Conservation (phyloP, 1,140 invertebrate genomes). For the Anoplolepis gracilipes region DNA sequence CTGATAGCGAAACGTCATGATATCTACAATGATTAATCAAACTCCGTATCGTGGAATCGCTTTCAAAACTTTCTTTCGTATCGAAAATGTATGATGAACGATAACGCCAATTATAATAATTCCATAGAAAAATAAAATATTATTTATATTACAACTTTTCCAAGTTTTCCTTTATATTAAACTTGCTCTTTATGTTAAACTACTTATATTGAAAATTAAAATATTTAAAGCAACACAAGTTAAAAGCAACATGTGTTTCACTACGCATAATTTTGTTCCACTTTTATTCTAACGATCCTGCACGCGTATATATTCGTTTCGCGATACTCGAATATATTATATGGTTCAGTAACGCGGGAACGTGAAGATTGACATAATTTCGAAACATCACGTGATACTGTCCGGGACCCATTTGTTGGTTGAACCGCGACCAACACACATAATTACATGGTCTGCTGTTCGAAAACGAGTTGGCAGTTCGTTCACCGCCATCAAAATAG, state of each 20-base stretch:
- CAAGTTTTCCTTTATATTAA: background rate
- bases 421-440: constrained; percentile 67
- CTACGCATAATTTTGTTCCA: background rate
- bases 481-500: constrained; percentile 40
- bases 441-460: constrained; percentile 68
- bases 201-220: background rate
- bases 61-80: constrained; percentile 2
- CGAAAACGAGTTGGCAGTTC: constrained; percentile 70
- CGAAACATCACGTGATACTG: constrained; percentile 52
- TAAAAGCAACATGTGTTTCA: constrained; percentile 3
- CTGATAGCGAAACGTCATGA: background rate
- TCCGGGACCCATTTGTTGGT: constrained; percentile 63
- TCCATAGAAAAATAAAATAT: constrained; percentile 4
- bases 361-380: constrained; percentile 63
- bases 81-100: background rate
- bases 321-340: constrained; percentile 23
- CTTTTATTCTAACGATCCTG: constrained; percentile 12
- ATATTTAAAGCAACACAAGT: background rate
- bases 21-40: constrained; percentile 17
- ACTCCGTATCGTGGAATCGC: background rate
- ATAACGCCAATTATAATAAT: background rate
- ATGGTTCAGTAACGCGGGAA: constrained; percentile 58
- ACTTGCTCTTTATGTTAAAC: too few species aligned
- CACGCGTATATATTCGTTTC: background rate
- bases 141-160: background rate